Percentiles rank a stretch among this genome's conserved stretches.
Evolutionary conservation across 2,888 invertebrate genomes (phyloP).

Genomic region (Eueremaeus valkanovi): DNA sequence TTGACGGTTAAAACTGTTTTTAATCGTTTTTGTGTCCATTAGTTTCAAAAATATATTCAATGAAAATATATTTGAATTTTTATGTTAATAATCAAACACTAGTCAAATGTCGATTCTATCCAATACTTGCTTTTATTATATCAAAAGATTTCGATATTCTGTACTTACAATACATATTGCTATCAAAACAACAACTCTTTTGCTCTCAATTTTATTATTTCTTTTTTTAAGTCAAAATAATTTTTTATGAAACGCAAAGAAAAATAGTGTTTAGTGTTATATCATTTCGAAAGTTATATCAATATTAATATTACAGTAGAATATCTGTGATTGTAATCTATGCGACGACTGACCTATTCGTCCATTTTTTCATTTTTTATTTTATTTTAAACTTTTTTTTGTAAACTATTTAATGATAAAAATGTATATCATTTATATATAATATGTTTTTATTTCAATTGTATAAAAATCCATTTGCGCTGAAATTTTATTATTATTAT

Average conservation of each 20-base stretch:
- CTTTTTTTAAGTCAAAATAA: neutral
- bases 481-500: too few relatives aligned
- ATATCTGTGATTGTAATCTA: conserved; percentile 32
- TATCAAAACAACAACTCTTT: neutral
- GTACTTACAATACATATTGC: conserved; percentile 28
- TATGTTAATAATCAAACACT: conserved; percentile 7
- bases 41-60: neutral
- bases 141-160: neutral
- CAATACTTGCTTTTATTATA: conserved; percentile 19
- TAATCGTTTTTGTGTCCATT: neutral
- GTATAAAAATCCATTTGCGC: neutral
- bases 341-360: neutral
- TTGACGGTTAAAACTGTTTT: too few relatives aligned
- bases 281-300: neutral
- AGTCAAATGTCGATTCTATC: conserved; percentile 24
- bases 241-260: neutral
- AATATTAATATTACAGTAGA: neutral
- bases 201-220: neutral
- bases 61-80: neutral
- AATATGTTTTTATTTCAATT: neutral
- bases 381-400: neutral
- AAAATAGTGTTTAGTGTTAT: neutral
- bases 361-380: neutral
- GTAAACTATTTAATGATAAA: neutral
- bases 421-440: neutral